These are phyloP conservation scores for Zootermopsis nevadensis DNA, from an alignment of 2,888 invertebrate species.

Conservation along the genomic window DNA sequence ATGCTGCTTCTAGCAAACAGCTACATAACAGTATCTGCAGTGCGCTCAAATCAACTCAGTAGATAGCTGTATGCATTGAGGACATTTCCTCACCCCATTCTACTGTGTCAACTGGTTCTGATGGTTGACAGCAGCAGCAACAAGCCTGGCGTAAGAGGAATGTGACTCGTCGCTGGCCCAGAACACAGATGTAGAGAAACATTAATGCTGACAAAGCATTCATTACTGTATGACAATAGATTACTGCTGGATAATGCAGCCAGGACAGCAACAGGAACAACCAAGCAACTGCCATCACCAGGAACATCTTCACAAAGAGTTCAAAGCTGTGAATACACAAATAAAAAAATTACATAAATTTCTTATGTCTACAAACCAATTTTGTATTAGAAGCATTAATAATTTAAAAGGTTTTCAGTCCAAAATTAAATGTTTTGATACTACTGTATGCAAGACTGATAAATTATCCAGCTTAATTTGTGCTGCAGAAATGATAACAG, in stretches of 20 bases:
- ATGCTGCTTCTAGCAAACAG: too few relatives aligned
- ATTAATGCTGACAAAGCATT: conserved; percentile 82
- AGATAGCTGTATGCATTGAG: conserved; percentile 62
- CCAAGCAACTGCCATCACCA: conserved; percentile 82
- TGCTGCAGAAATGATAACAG: too few relatives aligned
- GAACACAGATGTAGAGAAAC: conserved; percentile 80
- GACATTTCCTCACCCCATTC: conserved; percentile 93
- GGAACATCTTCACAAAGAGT: conserved; percentile 79
- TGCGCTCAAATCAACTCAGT: background rate
- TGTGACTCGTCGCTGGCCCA: conserved; percentile 82
- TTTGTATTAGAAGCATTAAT: conserved; percentile 30
- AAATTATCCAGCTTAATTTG: too few relatives aligned
- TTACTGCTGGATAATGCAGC: conserved; percentile 76
- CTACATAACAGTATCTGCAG: background rate
- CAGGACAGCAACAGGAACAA: conserved; percentile 81
- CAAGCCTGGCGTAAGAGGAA: conserved; percentile 83
- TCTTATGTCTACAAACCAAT: conserved; percentile 24
- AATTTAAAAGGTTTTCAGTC: background rate
- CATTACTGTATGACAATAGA: conserved; percentile 80
- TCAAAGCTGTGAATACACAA: conserved; percentile 74
- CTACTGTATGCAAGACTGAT: too few relatives aligned
- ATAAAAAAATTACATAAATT: conserved; percentile 9
- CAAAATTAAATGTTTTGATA: too few relatives aligned
- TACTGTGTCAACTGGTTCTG: conserved; percentile 53
- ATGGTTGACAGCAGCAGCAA: conserved; percentile 71